These are phyloP conservation scores for Cotesia chilonis DNA, from an alignment of 1,140 invertebrate species.

Conservation along the genomic window DNA sequence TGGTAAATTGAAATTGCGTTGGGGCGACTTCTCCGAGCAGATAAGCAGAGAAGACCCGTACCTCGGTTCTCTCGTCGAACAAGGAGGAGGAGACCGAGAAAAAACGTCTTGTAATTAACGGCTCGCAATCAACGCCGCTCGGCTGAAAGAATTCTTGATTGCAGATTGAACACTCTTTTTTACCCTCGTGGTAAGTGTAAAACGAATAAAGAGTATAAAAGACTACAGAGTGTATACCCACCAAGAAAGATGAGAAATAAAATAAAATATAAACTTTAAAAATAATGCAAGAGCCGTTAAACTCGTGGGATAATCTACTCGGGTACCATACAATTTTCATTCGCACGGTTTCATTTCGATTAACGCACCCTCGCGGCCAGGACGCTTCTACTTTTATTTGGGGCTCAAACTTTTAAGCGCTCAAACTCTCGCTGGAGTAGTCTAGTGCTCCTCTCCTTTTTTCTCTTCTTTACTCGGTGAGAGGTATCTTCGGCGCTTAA, in stretches of 20 bases:
- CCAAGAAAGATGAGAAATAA: constrained; percentile 11
- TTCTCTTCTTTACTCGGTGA: too few species aligned
- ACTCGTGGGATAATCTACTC: constrained; percentile 41
- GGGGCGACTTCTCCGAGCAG: background rate
- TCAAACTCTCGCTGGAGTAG: too few species aligned
- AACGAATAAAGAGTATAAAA: constrained; percentile 9
- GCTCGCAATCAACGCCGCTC: constrained; percentile 36
- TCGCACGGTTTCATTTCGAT: constrained; percentile 60
- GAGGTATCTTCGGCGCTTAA: too few species aligned
- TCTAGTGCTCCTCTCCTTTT: too few species aligned
- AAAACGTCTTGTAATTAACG: constrained; percentile 37
- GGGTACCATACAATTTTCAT: constrained; percentile 51
- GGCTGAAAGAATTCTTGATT: constrained; percentile 39
- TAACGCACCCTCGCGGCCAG: constrained; percentile 46
- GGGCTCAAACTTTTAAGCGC: too few species aligned
- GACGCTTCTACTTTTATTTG: background rate
- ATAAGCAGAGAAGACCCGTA: too few species aligned
- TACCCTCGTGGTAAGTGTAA: constrained; percentile 30
- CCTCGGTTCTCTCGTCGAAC: background rate
- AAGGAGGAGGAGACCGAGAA: constrained; percentile 11
- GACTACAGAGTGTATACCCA: background rate
- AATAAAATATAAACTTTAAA: background rate
- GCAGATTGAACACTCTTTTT: constrained; percentile 37
- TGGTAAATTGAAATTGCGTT: constrained; percentile 38
- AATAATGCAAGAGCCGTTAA: constrained; percentile 22